These are phyloP conservation scores for Ephestia elutella DNA, from an alignment of 1,140 invertebrate species.

Conservation along the genomic window DNA sequence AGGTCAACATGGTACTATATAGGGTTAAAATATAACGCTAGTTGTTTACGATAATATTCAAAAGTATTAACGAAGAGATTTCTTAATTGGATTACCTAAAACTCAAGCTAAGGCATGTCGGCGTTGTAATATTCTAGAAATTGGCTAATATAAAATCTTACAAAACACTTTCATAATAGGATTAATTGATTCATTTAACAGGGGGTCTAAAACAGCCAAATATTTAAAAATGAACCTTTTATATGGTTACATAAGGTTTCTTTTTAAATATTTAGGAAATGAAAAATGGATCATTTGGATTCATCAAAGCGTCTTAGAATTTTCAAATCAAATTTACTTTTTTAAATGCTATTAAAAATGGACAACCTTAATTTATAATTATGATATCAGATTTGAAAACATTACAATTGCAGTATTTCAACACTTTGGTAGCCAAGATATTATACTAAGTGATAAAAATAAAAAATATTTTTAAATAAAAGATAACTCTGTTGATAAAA, in stretches of 20 bases:
- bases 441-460: not conserved
- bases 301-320: too few species aligned
- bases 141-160: not conserved
- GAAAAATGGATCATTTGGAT: too few species aligned
- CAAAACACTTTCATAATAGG: not conserved
- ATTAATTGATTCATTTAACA: too few species aligned
- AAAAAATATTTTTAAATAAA: conserved; percentile 4
- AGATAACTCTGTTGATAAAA: conserved; percentile 12
- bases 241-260: too few species aligned
- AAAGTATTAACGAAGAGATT: not conserved
- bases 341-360: not conserved
- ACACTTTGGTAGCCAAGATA: not conserved
- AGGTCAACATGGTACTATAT: too few species aligned
- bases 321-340: not conserved
- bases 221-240: too few species aligned
- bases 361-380: too few species aligned
- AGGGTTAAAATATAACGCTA: too few species aligned
- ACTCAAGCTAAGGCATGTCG: not conserved
- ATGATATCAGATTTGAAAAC: not conserved
- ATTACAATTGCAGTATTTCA: not conserved
- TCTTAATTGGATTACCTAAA: conserved; percentile 2
- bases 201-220: too few species aligned
- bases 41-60: too few species aligned
- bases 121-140: not conserved
- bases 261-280: too few species aligned